Evolutionary conservation across 2,888 invertebrate genomes (phyloP).

Genomic region (Phorcus lineatus): DNA sequence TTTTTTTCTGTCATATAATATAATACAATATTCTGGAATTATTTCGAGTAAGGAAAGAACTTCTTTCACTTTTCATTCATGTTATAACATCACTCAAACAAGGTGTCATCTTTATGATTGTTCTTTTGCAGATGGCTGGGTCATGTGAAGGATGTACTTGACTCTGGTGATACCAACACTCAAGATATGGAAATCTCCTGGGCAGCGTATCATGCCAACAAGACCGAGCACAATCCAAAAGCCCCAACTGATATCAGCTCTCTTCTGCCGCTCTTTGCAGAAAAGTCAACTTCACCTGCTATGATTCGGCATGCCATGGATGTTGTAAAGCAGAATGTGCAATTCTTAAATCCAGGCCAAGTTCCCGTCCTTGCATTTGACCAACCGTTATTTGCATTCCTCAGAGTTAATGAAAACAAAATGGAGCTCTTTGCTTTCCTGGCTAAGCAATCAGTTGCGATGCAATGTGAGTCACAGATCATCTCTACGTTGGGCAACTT

Average conservation of each 20-base stretch:
- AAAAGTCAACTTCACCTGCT: background rate
- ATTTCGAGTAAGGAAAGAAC: no score
- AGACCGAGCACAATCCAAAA: no score
- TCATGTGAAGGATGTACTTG: no score
- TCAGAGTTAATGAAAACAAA: slow-evolving; percentile 40
- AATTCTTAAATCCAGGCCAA: background rate
- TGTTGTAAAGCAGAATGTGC: background rate
- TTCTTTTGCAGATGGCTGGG: no score
- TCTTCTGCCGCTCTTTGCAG: background rate
- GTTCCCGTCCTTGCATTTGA: background rate
- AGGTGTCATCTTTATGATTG: no score
- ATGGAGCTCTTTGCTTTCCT: slow-evolving; percentile 38
- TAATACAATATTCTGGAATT: no score
- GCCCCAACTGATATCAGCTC: background rate
- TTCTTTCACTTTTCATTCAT: no score
- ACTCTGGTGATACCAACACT: no score
- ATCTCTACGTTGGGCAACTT: background rate
- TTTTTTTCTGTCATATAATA: no score
- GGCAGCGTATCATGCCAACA: no score
- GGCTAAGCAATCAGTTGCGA: background rate
- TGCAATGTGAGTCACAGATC: background rate
- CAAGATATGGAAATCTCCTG: no score
- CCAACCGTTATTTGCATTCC: slow-evolving; percentile 15
- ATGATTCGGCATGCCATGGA: background rate
- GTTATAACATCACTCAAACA: no score